These are phyloP conservation scores for Malthinus flaveolus DNA, from an alignment of 2,888 invertebrate genomes.

Conservation along the genomic window DNA sequence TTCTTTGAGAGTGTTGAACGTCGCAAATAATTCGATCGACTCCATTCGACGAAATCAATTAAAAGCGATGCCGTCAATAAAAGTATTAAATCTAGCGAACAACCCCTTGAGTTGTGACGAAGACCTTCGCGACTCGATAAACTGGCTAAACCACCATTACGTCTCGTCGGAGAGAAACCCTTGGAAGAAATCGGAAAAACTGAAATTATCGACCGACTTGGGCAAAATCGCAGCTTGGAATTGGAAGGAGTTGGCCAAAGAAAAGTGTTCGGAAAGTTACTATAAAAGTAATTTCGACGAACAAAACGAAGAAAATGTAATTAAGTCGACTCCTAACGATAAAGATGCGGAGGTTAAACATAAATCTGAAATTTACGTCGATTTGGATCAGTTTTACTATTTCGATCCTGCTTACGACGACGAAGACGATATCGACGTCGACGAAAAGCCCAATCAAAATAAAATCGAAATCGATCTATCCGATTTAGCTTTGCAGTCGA, in stretches of 20 bases:
- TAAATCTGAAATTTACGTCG: conserved; percentile 30
- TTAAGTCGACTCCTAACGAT: conserved; percentile 24
- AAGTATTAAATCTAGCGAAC: conserved; percentile 64
- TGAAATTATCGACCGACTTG: conserved; percentile 22
- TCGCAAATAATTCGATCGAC: conserved; percentile 63
- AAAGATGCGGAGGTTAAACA: conserved; percentile 29
- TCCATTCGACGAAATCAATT: conserved; percentile 63
- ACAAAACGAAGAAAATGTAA: conserved; percentile 19
- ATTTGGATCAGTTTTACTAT: conserved; percentile 26
- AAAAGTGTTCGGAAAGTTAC: conserved; percentile 45
- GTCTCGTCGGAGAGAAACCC: conserved; percentile 57
- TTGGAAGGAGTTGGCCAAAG: conserved; percentile 22
- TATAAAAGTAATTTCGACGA: conserved; percentile 35
- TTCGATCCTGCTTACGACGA: conserved; percentile 53
- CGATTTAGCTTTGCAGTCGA: conserved; percentile 7
- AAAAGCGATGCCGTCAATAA: conserved; percentile 61
- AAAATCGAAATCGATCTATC: conserved; percentile 9
- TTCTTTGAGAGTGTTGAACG: conserved; percentile 55
- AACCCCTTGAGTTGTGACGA: conserved; percentile 71
- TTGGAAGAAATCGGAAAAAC: not conserved
- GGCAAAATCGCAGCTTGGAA: conserved; percentile 5
- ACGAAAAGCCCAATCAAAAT: conserved; percentile 16
- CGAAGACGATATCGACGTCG: conserved; percentile 45
- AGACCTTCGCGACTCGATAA: conserved; percentile 68
- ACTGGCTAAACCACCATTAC: conserved; percentile 63